A percentile compares a stretch with the other conserved stretches of the same genome.
These are phyloP conservation scores for Psettodes erumei DNA, from an alignment of 2,113 vertebrate species.

Conservation along the genomic window DNA sequence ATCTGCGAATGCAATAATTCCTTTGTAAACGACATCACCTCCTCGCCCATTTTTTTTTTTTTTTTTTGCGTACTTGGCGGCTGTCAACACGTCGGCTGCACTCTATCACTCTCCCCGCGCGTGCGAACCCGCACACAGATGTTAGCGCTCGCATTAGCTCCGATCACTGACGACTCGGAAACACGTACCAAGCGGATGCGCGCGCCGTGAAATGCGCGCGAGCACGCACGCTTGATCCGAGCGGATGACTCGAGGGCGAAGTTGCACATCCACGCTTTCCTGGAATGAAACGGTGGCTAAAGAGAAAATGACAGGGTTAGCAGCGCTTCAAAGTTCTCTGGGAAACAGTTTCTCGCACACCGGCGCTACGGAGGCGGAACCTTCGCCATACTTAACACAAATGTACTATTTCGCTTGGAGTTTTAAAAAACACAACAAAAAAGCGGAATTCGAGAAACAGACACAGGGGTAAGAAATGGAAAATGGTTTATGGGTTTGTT, in stretches of 20 bases:
- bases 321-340: constrained; percentile 64
- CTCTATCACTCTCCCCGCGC: constrained; percentile 59
- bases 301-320: constrained; percentile 59
- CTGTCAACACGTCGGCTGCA: constrained; percentile 71
- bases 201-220: constrained; percentile 10
- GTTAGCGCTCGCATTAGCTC: constrained; percentile 38
- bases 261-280: constrained; percentile 45
- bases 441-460: neutral
- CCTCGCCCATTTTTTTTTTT: constrained; percentile 38
- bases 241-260: constrained; percentile 54
- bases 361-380: constrained; percentile 26
- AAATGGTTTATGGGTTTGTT: neutral
- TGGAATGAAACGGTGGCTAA: constrained; percentile 63
- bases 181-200: constrained; percentile 41
- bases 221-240: constrained; percentile 5
- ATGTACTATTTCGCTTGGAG: constrained; percentile 29
- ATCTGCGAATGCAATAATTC: constrained; percentile 67
- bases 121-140: constrained; percentile 3
- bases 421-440: constrained; percentile 2
- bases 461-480: neutral
- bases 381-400: constrained; percentile 9
- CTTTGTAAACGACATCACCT: constrained; percentile 69
- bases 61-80: constrained; percentile 66
- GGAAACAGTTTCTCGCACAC: constrained; percentile 40
- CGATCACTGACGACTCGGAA: constrained; percentile 60